Percentiles rank a stretch among this genome's conserved stretches.
These are phyloP conservation scores for Pheucticus melanocephalus DNA, from an alignment of 2,113 vertebrate species.

Conservation along the genomic window DNA sequence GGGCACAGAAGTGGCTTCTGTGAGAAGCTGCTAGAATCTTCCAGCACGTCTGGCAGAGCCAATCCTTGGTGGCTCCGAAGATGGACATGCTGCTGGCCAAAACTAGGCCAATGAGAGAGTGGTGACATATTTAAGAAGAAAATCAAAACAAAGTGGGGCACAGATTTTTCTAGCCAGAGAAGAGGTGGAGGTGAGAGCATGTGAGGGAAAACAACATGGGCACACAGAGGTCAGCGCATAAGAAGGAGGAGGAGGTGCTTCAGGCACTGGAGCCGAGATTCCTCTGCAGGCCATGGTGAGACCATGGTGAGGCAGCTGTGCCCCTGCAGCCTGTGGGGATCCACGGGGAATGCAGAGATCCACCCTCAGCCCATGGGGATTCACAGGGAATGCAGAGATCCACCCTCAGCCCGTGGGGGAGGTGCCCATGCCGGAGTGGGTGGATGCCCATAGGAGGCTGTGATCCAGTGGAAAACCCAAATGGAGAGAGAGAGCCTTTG, in stretches of 20 bases:
- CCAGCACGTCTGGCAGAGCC: accelerated
- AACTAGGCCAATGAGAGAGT: not conserved
- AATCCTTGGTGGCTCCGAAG: not conserved
- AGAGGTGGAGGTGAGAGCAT: not conserved
- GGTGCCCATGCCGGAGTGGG: accelerated
- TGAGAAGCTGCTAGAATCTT: not conserved
- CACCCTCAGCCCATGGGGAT: too few relatives aligned
- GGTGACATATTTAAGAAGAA: not conserved
- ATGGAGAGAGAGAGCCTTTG: too few relatives aligned
- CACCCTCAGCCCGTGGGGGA: accelerated
- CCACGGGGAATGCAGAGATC: not conserved
- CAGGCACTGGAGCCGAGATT: accelerated
- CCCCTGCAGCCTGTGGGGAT: not conserved
- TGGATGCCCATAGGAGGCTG: not conserved
- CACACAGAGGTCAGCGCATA: not conserved
- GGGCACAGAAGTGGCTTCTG: not conserved
- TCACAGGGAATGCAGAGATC: not conserved
- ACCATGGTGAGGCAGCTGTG: not conserved
- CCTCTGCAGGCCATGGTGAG: not conserved
- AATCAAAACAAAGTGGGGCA: not conserved
- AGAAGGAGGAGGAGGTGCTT: not conserved
- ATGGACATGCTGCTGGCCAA: not conserved
- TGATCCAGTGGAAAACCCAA: not conserved
- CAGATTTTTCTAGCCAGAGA: not conserved
- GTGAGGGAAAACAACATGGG: not conserved